Conservation (phyloP, 1,140 invertebrate genomes). For the Drosophila pandora region DNA sequence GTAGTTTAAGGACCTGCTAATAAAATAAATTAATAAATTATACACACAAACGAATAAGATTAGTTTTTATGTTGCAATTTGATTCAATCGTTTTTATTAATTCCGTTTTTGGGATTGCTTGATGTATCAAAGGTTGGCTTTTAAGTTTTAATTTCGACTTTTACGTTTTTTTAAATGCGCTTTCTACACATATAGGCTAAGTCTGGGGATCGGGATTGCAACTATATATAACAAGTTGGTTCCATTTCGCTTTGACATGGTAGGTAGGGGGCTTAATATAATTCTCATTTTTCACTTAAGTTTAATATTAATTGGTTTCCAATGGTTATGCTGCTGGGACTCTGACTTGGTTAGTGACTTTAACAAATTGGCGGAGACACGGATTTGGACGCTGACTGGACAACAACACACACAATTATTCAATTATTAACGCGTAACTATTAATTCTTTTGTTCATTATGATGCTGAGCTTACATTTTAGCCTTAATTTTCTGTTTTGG, state of each 20-base stretch:
- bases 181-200: constrained; percentile 69
- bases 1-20: too few relatives aligned
- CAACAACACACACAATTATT: constrained; percentile 53
- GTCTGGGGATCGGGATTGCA: constrained; percentile 45
- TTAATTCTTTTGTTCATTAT: constrained; percentile 72
- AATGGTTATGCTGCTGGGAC: constrained; percentile 34
- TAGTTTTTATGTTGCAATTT: constrained; percentile 63
- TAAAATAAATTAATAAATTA: constrained; percentile 14
- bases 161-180: constrained; percentile 61
- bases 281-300: constrained; percentile 47
- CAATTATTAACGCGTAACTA: constrained; percentile 71
- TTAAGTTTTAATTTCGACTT: constrained; percentile 28
- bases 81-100: constrained; percentile 53
- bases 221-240: constrained; percentile 50
- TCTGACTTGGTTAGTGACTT: constrained; percentile 45
- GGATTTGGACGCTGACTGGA: constrained; percentile 50
- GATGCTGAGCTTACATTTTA: constrained; percentile 69
- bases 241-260: constrained; percentile 25
- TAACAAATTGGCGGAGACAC: constrained; percentile 54
- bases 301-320: constrained; percentile 39
- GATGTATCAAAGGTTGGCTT: constrained; percentile 68
- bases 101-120: constrained; percentile 36
- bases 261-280: constrained; percentile 15
- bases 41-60: constrained; percentile 16
- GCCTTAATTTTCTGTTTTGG: constrained; percentile 65